phyloP scores from a whole-genome alignment of 2,888 invertebrate species.

The Ctenicera cuprea region DNA sequence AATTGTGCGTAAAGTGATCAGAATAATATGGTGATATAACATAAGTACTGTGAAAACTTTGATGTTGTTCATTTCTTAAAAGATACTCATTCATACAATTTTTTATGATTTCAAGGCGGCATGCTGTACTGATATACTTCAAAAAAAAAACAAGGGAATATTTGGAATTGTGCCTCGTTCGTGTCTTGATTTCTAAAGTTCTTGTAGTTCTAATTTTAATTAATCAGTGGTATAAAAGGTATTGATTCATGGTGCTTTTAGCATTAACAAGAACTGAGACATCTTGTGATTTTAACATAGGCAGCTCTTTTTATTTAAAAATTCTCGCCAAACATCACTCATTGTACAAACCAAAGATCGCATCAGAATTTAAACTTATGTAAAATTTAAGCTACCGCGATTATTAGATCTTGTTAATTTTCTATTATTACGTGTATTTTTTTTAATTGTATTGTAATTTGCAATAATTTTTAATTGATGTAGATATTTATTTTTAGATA shows the following conservation, averaged over 20 bases:
- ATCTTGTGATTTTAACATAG: slow-evolving; percentile 63
- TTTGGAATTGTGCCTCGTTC: slow-evolving; percentile 49
- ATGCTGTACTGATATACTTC: not conserved
- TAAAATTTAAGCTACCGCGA: slow-evolving; percentile 18
- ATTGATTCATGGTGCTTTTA: slow-evolving; percentile 61
- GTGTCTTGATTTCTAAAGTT: slow-evolving; percentile 35
- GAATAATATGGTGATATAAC: not conserved
- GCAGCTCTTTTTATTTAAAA: slow-evolving; percentile 52
- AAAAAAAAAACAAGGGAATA: slow-evolving; percentile 22
- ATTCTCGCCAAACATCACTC: slow-evolving; percentile 49
- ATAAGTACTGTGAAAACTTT: slow-evolving; percentile 3
- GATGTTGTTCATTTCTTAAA: not conserved
- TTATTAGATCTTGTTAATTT: slow-evolving; percentile 30
- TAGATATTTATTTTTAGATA: slow-evolving; percentile 46
- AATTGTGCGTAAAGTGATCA: not conserved
- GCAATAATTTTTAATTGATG: slow-evolving; percentile 43
- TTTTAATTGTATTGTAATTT: slow-evolving; percentile 18
- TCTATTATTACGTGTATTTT: slow-evolving; percentile 18
- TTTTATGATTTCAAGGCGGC: not conserved
- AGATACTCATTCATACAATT: not conserved
- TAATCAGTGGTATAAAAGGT: slow-evolving; percentile 20
- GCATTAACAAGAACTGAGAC: slow-evolving; percentile 62
- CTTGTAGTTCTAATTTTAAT: slow-evolving; percentile 13
- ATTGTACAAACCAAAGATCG: slow-evolving; percentile 55
- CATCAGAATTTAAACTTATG: slow-evolving; percentile 40